Evolutionary conservation across 2,797 vertebrate species (phyloP).

Genomic region (Hippopotamyrus pictus): DNA sequence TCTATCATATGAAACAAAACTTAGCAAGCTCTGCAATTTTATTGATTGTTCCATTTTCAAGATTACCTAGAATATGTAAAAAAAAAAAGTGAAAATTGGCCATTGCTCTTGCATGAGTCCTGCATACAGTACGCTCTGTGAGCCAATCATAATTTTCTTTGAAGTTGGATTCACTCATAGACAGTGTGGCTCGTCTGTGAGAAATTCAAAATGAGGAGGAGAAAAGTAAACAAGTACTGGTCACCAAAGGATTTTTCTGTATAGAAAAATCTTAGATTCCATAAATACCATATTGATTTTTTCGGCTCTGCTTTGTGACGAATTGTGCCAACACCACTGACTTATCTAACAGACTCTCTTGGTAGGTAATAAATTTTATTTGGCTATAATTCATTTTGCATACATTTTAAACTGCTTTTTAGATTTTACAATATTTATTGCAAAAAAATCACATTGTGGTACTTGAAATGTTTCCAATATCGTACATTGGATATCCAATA

Average conservation of each 20-base stretch:
- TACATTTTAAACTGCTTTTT: not conserved
- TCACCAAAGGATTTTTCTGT: not conserved
- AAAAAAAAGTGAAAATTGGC: not conserved
- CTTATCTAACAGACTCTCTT: not conserved
- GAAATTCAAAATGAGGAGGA: not conserved
- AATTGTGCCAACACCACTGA: not conserved
- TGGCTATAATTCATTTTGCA: not conserved
- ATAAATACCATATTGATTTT: not conserved
- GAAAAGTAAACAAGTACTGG: not conserved
- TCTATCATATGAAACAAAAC: not conserved
- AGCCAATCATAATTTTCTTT: not conserved
- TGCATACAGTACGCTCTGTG: not conserved
- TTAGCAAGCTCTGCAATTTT: not conserved
- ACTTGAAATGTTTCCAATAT: not conserved
- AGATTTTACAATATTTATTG: not conserved
- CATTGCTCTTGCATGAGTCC: not conserved
- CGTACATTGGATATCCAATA: not conserved
- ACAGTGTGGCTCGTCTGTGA: not conserved
- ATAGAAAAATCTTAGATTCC: not conserved
- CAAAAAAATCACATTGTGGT: not conserved
- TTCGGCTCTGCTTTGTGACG: not conserved
- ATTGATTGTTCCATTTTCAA: not conserved
- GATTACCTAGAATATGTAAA: not conserved
- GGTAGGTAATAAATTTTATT: not conserved
- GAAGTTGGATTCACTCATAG: not conserved